Evolutionary conservation across 2,113 vertebrate genomes (phyloP).

Genomic region (Thalassarche chlororhynchos): DNA sequence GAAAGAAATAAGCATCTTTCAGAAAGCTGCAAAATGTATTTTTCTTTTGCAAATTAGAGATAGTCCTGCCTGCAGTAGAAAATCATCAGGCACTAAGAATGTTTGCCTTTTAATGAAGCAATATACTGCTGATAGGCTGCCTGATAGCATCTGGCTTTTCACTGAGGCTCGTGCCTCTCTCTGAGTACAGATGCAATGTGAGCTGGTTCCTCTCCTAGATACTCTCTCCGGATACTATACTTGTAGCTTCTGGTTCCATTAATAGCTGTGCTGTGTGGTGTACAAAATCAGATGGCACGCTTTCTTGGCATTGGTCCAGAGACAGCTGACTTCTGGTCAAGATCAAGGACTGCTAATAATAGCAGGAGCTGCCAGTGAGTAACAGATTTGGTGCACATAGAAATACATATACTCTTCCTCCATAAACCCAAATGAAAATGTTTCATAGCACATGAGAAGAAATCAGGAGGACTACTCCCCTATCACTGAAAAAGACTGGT

Average conservation of each 20-base stretch:
- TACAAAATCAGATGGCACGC: not conserved
- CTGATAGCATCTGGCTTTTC: not conserved
- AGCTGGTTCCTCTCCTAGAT: not conserved
- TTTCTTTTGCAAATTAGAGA: not conserved
- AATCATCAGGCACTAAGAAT: not conserved
- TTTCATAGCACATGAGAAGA: not conserved
- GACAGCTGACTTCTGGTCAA: not conserved
- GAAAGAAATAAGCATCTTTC: not conserved
- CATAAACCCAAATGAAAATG: not conserved
- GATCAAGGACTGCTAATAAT: not conserved
- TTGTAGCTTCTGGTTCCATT: not conserved
- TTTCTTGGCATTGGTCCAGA: not conserved
- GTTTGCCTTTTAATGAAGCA: not conserved
- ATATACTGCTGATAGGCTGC: not conserved
- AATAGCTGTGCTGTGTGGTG: not conserved
- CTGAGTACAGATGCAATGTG: not conserved
- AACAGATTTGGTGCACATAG: not conserved
- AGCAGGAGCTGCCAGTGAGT: not conserved
- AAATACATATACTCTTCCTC: not conserved
- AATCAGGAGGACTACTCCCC: not conserved
- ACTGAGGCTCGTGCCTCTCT: not conserved
- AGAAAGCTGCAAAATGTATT: not conserved
- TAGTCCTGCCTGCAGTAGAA: not conserved
- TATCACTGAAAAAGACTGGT: not conserved
- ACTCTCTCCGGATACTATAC: not conserved